A percentile compares a stretch with the other conserved stretches of the same genome.
Evolutionary conservation across 2,888 invertebrate genomes (phyloP).

Genomic region (Dioctria linearis): DNA sequence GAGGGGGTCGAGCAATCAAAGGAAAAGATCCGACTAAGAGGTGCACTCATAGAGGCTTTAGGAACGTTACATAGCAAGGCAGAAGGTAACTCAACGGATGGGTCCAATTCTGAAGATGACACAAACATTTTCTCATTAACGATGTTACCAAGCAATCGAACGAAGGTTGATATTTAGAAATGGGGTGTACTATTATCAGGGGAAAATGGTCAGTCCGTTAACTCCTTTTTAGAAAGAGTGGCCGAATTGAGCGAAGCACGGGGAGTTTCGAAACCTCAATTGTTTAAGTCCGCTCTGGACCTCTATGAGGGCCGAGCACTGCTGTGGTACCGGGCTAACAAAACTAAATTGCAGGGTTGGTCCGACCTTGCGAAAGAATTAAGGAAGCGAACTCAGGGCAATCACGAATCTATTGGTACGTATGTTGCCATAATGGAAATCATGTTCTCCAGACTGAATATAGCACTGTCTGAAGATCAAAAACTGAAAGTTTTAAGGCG

Average conservation of each 20-base stretch:
- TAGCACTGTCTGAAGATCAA: not conserved
- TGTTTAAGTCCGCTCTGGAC: not conserved
- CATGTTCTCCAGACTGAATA: conserved; percentile 3
- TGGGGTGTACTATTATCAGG: no score
- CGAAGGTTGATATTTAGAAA: no score
- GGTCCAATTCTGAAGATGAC: not conserved
- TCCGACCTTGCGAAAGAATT: not conserved
- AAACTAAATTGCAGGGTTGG: not conserved
- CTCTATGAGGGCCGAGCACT: not conserved
- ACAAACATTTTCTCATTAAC: not conserved
- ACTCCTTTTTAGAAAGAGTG: conserved; percentile 6
- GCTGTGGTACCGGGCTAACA: conserved; percentile 11
- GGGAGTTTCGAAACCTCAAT: not conserved
- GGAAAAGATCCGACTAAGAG: not conserved
- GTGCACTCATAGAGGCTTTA: not conserved
- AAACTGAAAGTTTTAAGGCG: not conserved
- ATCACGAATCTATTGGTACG: not conserved
- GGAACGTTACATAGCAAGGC: not conserved
- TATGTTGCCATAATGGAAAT: not conserved
- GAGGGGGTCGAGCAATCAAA: not conserved
- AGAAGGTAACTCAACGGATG: not conserved
- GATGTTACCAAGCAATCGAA: not conserved
- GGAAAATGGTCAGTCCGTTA: not conserved
- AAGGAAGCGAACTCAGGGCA: not conserved
- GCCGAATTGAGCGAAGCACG: not conserved